phyloP scores from a whole-genome alignment of 1,140 invertebrate species.

The Asobara japonica region DNA sequence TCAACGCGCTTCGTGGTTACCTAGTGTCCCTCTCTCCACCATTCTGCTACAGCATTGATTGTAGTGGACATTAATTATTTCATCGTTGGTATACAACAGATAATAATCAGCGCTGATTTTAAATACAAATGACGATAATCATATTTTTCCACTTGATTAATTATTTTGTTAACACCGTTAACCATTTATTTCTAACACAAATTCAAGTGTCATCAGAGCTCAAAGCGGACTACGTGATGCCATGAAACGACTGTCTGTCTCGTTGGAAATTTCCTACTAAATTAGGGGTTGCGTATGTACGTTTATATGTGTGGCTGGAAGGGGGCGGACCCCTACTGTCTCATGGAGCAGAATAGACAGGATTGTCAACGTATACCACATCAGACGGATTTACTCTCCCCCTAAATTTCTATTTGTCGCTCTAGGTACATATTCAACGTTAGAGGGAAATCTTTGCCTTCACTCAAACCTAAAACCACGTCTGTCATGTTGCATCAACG shows the following conservation, averaged over 20 bases:
- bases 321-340: neutral
- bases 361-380: conserved; percentile 3
- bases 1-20: too few species aligned
- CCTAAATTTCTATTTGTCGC: neutral
- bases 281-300: neutral
- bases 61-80: too few species aligned
- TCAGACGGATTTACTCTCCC: neutral
- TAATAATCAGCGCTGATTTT: too few species aligned
- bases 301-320: neutral
- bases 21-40: too few species aligned
- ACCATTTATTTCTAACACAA: neutral
- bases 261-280: neutral
- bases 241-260: neutral
- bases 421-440: neutral
- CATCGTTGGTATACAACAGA: too few species aligned
- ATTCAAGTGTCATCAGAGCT: neutral
- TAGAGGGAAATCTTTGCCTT: conserved; percentile 7
- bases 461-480: neutral
- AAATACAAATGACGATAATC: too few species aligned
- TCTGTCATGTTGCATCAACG: neutral
- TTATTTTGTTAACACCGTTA: neutral
- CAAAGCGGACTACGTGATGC: neutral
- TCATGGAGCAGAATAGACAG: conserved; percentile 1
- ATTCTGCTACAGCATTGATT: too few species aligned
- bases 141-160: neutral